phyloP scores from a whole-genome alignment of 2,113 vertebrate species.

The Oncorhynchus masou region DNA sequence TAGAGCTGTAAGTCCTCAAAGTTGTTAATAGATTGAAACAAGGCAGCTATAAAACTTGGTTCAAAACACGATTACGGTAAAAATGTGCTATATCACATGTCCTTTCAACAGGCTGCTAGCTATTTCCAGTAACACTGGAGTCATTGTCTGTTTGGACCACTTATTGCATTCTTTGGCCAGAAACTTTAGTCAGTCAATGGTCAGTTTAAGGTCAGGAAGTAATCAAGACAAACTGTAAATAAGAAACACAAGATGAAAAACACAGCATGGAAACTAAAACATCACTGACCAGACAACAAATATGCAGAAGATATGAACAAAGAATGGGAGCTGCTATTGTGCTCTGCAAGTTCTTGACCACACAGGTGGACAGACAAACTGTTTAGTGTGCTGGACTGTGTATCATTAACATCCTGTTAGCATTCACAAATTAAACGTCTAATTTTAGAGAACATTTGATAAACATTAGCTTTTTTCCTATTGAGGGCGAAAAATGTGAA shows the following conservation, averaged over 20 bases:
- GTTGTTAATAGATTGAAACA: too few species aligned
- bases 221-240: background rate
- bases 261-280: slow-evolving; percentile 1
- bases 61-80: background rate
- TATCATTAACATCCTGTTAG: slow-evolving; percentile 17
- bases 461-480: background rate
- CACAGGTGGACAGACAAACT: slow-evolving; percentile 19
- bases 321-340: slow-evolving; percentile 13
- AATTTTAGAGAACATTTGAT: background rate
- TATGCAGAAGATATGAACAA: slow-evolving; percentile 10
- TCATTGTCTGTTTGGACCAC: background rate
- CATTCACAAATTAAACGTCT: slow-evolving; percentile 3
- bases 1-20: too few species aligned
- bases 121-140: background rate
- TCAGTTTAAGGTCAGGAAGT: background rate
- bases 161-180: background rate
- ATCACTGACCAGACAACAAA: slow-evolving; percentile 3
- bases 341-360: slow-evolving; percentile 5
- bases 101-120: background rate
- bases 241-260: background rate
- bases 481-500: background rate
- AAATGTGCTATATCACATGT: background rate
- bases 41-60: too few species aligned
- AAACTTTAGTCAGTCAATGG: background rate
- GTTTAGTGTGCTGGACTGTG: background rate